Evolutionary conservation across 1,140 invertebrate genomes (phyloP).

Genomic region (Drosophila melanica): DNA sequence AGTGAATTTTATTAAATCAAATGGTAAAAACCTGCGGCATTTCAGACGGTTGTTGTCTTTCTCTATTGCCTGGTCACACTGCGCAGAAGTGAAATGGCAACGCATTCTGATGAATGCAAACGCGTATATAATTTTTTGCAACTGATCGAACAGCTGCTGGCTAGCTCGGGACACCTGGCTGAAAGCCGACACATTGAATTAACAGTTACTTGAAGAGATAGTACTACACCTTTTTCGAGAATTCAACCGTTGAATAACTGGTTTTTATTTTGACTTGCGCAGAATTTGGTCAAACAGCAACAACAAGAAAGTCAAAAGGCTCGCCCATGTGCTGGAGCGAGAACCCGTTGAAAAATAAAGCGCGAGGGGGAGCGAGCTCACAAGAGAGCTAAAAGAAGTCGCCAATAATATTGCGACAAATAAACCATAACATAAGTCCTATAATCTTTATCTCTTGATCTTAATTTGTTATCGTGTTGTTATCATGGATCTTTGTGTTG

Average conservation of each 20-base stretch:
- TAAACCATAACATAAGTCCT: conserved; percentile 57
- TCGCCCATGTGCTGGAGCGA: conserved; percentile 39
- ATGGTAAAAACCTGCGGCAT: conserved; percentile 37
- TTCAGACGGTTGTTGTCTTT: conserved; percentile 22
- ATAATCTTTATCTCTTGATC: conserved; percentile 44
- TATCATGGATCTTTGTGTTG: conserved; percentile 21
- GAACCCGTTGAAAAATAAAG: conserved; percentile 53
- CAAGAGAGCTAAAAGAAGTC: conserved; percentile 2
- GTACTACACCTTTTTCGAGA: conserved; percentile 43
- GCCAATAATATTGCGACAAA: conserved; percentile 33
- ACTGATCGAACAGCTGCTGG: conserved; percentile 53
- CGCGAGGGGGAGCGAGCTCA: background rate
- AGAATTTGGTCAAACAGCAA: conserved; percentile 32
- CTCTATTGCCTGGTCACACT: conserved; percentile 39
- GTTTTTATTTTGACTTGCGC: conserved; percentile 43
- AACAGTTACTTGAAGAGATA: conserved; percentile 47
- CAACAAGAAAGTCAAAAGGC: conserved; percentile 10
- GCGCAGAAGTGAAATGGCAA: conserved; percentile 47
- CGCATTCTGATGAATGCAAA: conserved; percentile 2
- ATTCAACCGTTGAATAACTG: conserved; percentile 50
- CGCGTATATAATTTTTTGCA: conserved; percentile 19
- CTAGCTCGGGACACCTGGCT: conserved; percentile 47
- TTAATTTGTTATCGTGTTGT: conserved; percentile 59
- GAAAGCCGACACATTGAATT: conserved; percentile 38
- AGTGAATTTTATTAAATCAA: conserved; percentile 8